A percentile compares a stretch with the other conserved stretches of the same genome.
phyloP scores from a whole-genome alignment of 2,888 invertebrate genomes.

The Drosophila anomalata region DNA sequence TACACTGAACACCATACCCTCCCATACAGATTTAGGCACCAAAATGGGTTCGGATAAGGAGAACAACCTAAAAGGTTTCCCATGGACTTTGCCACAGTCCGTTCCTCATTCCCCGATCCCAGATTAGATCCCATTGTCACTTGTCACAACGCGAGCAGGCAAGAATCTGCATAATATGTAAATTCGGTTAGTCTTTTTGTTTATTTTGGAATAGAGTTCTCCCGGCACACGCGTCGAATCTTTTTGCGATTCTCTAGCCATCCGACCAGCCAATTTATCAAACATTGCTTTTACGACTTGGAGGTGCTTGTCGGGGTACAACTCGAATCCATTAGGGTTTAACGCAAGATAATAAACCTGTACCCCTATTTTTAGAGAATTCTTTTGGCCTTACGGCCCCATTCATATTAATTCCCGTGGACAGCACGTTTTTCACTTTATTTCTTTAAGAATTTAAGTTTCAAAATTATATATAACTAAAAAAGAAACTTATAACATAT shows the following conservation, averaged over 20 bases:
- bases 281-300: slow-evolving; percentile 42
- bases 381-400: slow-evolving; percentile 22
- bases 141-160: slow-evolving; percentile 17
- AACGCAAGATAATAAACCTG: slow-evolving; percentile 41
- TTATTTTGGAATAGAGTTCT: slow-evolving; percentile 41
- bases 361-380: slow-evolving; percentile 39
- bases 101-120: not conserved
- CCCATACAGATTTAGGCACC: slow-evolving; percentile 10
- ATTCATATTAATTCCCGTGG: slow-evolving; percentile 19
- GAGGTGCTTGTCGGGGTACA: slow-evolving; percentile 49
- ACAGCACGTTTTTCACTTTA: slow-evolving; percentile 11
- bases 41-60: slow-evolving; percentile 11
- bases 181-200: slow-evolving; percentile 10
- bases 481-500: not conserved
- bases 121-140: slow-evolving; percentile 36
- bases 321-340: slow-evolving; percentile 60
- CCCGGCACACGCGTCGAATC: slow-evolving; percentile 36
- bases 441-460: not conserved
- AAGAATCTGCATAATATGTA: slow-evolving; percentile 36
- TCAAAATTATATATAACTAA: not conserved
- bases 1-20: not conserved
- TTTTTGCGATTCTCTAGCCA: slow-evolving; percentile 35
- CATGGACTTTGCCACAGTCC: slow-evolving; percentile 25
- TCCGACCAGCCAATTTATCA: slow-evolving; percentile 40
- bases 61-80: slow-evolving; percentile 29